A percentile compares a stretch with the other conserved stretches of the same genome.
These are phyloP conservation scores for Neopipo cinnamomea DNA, from an alignment of 2,113 vertebrate genomes.

Conservation along the genomic window DNA sequence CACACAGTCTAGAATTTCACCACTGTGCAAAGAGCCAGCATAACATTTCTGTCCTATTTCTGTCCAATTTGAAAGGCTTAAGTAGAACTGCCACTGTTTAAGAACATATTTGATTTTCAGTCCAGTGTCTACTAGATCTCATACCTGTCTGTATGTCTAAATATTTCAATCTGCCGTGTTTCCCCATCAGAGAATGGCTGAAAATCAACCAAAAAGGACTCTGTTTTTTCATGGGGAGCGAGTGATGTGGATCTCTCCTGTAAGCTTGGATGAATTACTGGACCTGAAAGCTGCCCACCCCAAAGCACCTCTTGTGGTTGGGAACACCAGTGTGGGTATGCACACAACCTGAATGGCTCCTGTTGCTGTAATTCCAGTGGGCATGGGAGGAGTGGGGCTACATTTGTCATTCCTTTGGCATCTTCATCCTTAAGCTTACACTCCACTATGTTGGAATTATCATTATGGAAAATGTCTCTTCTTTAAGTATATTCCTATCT, in stretches of 20 bases:
- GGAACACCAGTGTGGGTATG: constrained; percentile 83
- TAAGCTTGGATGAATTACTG: constrained; percentile 78
- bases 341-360: not conserved
- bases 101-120: not conserved
- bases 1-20: not conserved
- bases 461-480: not conserved
- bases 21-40: not conserved
- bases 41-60: not conserved
- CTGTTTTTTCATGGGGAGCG: constrained; percentile 76
- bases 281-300: constrained; percentile 77
- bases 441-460: not conserved
- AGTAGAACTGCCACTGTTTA: not conserved
- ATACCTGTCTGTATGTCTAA: not conserved
- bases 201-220: constrained; percentile 16
- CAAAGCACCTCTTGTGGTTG: constrained; percentile 81
- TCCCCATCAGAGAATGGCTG: constrained; percentile 54
- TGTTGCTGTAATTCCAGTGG: not conserved
- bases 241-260: constrained; percentile 79
- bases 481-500: not conserved
- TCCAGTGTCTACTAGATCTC: not conserved
- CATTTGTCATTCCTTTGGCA: not conserved
- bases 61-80: not conserved
- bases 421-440: not conserved
- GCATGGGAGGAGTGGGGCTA: not conserved
- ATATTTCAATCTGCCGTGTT: not conserved